These are phyloP conservation scores for Synergus japonicus DNA, from an alignment of 2,888 invertebrate species.

Conservation along the genomic window DNA sequence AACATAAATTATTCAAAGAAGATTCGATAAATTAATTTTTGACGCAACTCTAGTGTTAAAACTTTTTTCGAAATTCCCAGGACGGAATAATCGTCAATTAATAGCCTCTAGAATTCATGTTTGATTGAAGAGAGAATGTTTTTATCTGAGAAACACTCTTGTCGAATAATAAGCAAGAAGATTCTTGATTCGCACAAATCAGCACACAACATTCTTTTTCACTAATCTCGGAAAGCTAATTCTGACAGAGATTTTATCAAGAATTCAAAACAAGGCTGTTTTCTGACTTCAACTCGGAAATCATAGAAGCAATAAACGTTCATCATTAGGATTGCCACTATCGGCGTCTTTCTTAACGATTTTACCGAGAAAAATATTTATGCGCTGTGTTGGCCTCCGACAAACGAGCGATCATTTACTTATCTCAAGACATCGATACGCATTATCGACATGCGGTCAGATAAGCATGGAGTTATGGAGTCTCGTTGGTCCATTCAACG, in stretches of 20 bases:
- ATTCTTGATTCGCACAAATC: slow-evolving; percentile 25
- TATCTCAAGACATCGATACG: slow-evolving; percentile 34
- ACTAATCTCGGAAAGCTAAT: slow-evolving; percentile 3
- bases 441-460: slow-evolving; percentile 48
- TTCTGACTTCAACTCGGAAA: slow-evolving; percentile 10
- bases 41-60: not conserved
- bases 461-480: slow-evolving; percentile 49
- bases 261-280: slow-evolving; percentile 19
- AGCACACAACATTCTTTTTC: slow-evolving; percentile 20
- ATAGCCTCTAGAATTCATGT: slow-evolving; percentile 18
- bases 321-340: slow-evolving; percentile 9
- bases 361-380: slow-evolving; percentile 35
- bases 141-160: slow-evolving; percentile 7
- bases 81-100: not conserved
- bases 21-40: slow-evolving; percentile 18
- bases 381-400: slow-evolving; percentile 21
- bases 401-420: slow-evolving; percentile 33
- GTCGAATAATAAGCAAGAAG: slow-evolving; percentile 21
- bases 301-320: slow-evolving; percentile 33
- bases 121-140: slow-evolving; percentile 10
- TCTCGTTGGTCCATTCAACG: slow-evolving; percentile 13
- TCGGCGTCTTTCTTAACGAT: slow-evolving; percentile 5
- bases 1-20: not conserved
- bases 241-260: slow-evolving; percentile 15
- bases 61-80: not conserved